These are phyloP conservation scores for Eucera pruinosa DNA, from an alignment of 2,888 invertebrate species.

Conservation along the genomic window DNA sequence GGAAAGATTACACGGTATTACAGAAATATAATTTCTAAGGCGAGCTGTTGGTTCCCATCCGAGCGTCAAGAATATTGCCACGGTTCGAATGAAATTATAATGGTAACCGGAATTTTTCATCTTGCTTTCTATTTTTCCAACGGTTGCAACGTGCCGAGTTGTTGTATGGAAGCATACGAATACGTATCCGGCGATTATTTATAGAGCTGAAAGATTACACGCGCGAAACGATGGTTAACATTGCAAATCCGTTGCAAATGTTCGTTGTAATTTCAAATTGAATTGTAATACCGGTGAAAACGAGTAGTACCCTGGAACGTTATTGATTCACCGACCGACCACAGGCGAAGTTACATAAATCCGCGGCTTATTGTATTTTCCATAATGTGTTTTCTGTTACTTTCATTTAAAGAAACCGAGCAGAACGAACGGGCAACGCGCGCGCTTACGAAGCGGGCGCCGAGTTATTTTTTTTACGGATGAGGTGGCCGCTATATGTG, in stretches of 20 bases:
- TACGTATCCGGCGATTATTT: background rate
- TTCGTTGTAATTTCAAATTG: background rate
- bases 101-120: background rate
- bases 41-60: background rate
- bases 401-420: conserved; percentile 33
- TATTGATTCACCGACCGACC: conserved; percentile 27
- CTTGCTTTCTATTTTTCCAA: background rate
- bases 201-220: background rate
- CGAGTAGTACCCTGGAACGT: background rate
- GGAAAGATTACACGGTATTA: background rate
- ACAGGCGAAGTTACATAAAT: conserved; percentile 25
- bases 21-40: background rate
- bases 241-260: conserved; percentile 4
- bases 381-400: conserved; percentile 14
- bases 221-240: background rate
- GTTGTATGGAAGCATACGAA: background rate
- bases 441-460: background rate
- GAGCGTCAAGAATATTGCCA: too few species aligned
- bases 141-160: too few species aligned
- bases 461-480: conserved; percentile 22
- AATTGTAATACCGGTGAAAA: background rate
- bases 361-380: conserved; percentile 15
- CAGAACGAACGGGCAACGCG: too few species aligned
- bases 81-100: background rate
- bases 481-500: background rate